Evolutionary conservation across 2,113 vertebrate genomes (phyloP).

Genomic region (Arizona elegans): DNA sequence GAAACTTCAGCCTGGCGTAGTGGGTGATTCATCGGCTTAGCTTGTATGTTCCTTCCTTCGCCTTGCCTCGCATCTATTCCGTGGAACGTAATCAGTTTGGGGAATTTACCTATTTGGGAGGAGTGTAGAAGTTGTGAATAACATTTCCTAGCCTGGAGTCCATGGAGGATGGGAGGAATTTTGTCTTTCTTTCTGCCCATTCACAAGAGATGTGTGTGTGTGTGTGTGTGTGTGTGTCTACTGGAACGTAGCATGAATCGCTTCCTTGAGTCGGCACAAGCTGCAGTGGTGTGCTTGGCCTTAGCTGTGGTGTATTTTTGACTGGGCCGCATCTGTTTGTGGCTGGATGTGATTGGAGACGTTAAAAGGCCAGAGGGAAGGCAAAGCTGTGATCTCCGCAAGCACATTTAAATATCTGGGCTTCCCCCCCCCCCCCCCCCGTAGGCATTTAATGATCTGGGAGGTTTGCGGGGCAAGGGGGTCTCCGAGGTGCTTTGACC

Average conservation of each 20-base stretch:
- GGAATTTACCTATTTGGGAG: neutral
- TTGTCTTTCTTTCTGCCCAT: neutral
- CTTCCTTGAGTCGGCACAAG: neutral
- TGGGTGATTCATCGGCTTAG: neutral
- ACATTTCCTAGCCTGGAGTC: neutral
- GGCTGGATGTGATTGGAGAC: neutral
- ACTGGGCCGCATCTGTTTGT: neutral
- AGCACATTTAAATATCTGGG: neutral
- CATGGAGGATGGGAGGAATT: neutral
- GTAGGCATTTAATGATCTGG: neutral
- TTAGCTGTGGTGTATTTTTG: neutral
- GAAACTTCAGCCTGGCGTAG: neutral
- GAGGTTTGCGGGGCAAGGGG: neutral
- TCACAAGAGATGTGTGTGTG: neutral
- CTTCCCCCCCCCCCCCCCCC: too few relatives aligned
- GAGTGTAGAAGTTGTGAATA: neutral
- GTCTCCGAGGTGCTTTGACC: neutral
- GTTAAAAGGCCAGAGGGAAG: neutral
- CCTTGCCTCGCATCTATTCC: neutral
- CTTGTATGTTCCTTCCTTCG: neutral
- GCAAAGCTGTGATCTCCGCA: neutral
- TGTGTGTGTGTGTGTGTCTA: neutral
- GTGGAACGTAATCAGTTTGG: neutral
- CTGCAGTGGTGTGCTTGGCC: neutral
- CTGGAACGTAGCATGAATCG: neutral